These are phyloP conservation scores for Crotalus tigris DNA, from an alignment of 2,113 vertebrate genomes.

Conservation along the genomic window DNA sequence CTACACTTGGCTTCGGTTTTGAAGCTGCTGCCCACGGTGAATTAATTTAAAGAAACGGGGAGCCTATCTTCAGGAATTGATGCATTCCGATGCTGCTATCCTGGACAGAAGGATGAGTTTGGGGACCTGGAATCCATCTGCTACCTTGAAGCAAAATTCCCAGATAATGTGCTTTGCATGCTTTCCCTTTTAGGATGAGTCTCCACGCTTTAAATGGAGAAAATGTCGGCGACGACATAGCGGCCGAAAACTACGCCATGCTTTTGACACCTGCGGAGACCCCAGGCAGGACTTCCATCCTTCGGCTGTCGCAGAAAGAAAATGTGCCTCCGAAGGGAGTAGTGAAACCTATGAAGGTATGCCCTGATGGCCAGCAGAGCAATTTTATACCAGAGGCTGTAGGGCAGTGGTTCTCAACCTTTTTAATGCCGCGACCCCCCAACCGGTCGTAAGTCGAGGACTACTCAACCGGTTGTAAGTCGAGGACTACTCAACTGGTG, in stretches of 20 bases:
- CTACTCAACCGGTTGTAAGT: too few species aligned
- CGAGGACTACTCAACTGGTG: too few species aligned
- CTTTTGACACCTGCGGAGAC: not conserved
- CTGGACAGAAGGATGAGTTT: not conserved
- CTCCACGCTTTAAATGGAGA: not conserved
- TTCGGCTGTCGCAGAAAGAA: constrained; percentile 14
- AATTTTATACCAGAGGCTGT: not conserved
- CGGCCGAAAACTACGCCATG: not conserved
- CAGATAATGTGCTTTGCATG: not conserved
- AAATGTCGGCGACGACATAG: not conserved
- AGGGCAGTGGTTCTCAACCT: not conserved
- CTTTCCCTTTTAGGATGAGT: constrained; percentile 3
- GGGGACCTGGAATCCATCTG: not conserved
- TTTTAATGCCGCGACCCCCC: too few species aligned
- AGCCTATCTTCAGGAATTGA: not conserved
- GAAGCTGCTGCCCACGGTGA: not conserved
- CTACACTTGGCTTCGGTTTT: not conserved
- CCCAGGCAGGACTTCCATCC: not conserved
- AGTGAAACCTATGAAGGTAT: constrained; percentile 13
- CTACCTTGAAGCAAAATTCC: not conserved
- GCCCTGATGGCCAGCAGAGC: not conserved
- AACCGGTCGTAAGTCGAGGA: too few species aligned
- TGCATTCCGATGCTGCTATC: not conserved
- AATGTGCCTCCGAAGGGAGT: constrained; percentile 5
- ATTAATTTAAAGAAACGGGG: not conserved